Percentiles rank a stretch among this genome's conserved stretches.
phyloP scores from a whole-genome alignment of 2,113 vertebrate species.

The Melanotaenia duboulayi region DNA sequence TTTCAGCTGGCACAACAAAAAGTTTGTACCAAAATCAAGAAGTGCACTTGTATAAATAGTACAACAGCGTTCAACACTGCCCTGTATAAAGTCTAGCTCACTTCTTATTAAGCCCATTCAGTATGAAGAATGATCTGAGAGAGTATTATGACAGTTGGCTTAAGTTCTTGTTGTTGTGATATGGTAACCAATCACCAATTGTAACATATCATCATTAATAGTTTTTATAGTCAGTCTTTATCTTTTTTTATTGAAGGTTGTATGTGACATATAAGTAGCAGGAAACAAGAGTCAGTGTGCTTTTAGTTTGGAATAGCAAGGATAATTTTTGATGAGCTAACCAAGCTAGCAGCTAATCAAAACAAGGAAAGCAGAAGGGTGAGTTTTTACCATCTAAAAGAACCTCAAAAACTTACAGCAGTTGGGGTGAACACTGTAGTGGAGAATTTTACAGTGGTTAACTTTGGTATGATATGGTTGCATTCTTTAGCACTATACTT shows the following conservation, averaged over 20 bases:
- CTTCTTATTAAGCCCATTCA: no score
- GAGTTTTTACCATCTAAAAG: not conserved
- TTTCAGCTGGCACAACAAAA: slow-evolving; percentile 7
- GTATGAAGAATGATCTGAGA: no score
- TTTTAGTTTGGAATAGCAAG: no score
- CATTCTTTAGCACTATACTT: not conserved
- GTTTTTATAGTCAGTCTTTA: not conserved
- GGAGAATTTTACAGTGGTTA: no score
- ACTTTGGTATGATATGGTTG: no score
- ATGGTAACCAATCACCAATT: no score
- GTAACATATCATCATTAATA: slow-evolving; percentile 18
- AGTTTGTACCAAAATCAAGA: not conserved
- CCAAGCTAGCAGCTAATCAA: not conserved
- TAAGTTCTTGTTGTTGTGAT: not conserved
- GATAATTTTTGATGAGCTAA: no score
- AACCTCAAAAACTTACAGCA: not conserved
- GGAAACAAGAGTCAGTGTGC: no score
- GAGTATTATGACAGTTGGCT: no score
- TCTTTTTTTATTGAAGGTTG: not conserved
- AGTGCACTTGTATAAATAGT: slow-evolving; percentile 28
- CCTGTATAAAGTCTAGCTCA: slow-evolving; percentile 11
- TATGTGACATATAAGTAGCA: no score
- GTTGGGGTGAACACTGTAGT: not conserved
- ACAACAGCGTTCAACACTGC: slow-evolving; percentile 7
- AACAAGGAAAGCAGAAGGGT: not conserved